These are phyloP conservation scores for Onchidella celtica DNA, from an alignment of 2,888 invertebrate species.

Conservation along the genomic window DNA sequence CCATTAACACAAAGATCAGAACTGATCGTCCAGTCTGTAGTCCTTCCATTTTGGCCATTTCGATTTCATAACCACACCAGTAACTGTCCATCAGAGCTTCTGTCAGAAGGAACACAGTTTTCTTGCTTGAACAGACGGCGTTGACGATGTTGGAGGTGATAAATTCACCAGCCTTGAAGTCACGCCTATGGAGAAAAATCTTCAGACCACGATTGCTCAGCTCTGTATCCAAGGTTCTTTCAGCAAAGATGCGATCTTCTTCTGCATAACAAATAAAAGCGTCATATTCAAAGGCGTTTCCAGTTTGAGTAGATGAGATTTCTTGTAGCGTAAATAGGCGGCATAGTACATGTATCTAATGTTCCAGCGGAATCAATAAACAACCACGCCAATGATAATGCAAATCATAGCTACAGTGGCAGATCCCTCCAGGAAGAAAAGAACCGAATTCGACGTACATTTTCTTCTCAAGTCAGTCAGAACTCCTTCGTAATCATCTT, in stretches of 20 bases:
- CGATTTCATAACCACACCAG: constrained; percentile 50
- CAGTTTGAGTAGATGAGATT: no score
- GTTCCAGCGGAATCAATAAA: constrained; percentile 36
- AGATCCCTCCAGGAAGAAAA: background rate
- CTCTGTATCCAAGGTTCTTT: background rate
- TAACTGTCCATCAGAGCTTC: constrained; percentile 31
- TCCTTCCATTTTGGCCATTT: constrained; percentile 51
- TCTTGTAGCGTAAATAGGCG: constrained; percentile 3
- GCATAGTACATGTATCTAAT: constrained; percentile 36
- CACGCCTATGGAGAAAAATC: constrained; percentile 25
- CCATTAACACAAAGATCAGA: constrained; percentile 44
- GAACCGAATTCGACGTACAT: background rate
- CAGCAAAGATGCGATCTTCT: constrained; percentile 43
- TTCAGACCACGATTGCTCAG: constrained; percentile 18
- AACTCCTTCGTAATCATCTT: background rate
- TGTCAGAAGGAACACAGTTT: constrained; percentile 50
- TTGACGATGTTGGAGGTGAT: constrained; percentile 49
- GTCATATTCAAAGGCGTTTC: constrained; percentile 40
- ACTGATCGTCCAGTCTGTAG: constrained; percentile 43
- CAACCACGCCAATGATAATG: background rate
- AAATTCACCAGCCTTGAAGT: constrained; percentile 42
- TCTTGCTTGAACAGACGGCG: constrained; percentile 43
- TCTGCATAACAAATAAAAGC: constrained; percentile 48
- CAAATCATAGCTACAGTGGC: background rate
- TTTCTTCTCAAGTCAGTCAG: background rate